Evolutionary conservation across 2,113 vertebrate species (phyloP), one percentile per base, ranked within the genome.

Genomic region (Halcyon senegalensis): DNA sequence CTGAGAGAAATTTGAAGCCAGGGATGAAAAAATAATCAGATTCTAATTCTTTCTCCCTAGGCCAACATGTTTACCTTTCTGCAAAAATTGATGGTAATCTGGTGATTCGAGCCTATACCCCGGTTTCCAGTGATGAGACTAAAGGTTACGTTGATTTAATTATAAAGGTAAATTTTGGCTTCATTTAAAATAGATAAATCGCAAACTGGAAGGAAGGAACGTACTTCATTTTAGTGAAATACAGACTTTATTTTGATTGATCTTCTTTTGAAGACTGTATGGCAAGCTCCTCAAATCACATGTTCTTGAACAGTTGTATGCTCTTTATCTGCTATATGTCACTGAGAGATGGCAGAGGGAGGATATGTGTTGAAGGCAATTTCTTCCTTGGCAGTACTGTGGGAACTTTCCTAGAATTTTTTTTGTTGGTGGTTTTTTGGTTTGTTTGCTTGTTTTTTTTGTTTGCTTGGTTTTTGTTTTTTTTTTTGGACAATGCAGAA

Each of bases 41-140:
- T 41, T 73, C 27, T 69, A 63, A 87, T 84, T 89, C 23, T 96
- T 81, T 95, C 46, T 90, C 51, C 44, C 33, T 93, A 99, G 99
- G 99, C 84, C 99, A 99, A 72, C 99, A 99, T 31, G 98, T 99
- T 88, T 99, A 99, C 87, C 98, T 99, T 77, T 98, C 99, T 56
- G 98, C 99, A 92, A 99, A 97, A 96, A 98, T 99, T 3, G 97
- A 98, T 21, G 98, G 98, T 78, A 97, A 84, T 55, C 97, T 99
- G 96, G 99, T 99, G 95, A 97, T 99, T 91, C 97, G 98, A 93
- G 98, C 99, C 70, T 99, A 99, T 86, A 99, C 99, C 4, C 99
- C 99, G 0, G 98, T 99, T 82, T 99, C 99, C 96, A 98, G 98
- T 50, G 99, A 99, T 3, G 98, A 99, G 41, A 98, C 99, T 69